phyloP scores from a whole-genome alignment of 2,888 invertebrate species.

The Sarcophaga carnaria region DNA sequence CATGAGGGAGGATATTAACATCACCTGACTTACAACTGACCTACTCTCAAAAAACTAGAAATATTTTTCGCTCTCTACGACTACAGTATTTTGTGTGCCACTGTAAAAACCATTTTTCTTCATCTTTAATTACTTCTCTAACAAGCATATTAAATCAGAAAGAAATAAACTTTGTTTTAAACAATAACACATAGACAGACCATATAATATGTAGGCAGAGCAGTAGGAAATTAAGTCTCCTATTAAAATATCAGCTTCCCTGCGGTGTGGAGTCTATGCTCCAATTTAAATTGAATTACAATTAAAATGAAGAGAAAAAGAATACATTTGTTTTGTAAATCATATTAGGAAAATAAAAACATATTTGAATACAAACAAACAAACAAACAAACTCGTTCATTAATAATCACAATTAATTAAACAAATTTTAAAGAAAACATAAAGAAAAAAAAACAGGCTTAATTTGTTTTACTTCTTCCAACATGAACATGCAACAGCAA shows the following conservation, averaged over 20 bases:
- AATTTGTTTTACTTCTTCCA: not conserved
- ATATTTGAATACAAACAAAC: slow-evolving; percentile 13
- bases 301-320: not conserved
- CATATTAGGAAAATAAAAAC: slow-evolving; percentile 21
- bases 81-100: too few relatives aligned
- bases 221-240: too few relatives aligned
- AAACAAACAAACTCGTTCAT: slow-evolving; percentile 45
- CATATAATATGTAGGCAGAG: slow-evolving; percentile 5
- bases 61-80: too few relatives aligned
- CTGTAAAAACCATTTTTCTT: too few relatives aligned
- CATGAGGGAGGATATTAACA: too few relatives aligned
- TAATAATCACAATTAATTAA: slow-evolving; percentile 64
- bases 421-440: not conserved
- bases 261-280: slow-evolving; percentile 10
- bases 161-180: not conserved
- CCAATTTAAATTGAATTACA: slow-evolving; percentile 4
- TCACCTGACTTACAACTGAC: too few relatives aligned
- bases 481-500: not conserved
- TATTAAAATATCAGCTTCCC: not conserved
- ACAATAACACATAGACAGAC: slow-evolving; percentile 3
- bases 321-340: not conserved
- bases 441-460: not conserved
- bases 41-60: too few relatives aligned
- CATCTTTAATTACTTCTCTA: too few relatives aligned
- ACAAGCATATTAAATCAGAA: too few relatives aligned